Percentiles rank a stretch among this genome's conserved stretches.
phyloP scores from a whole-genome alignment of 2,113 vertebrate species.

The Bubalus kerabau region DNA sequence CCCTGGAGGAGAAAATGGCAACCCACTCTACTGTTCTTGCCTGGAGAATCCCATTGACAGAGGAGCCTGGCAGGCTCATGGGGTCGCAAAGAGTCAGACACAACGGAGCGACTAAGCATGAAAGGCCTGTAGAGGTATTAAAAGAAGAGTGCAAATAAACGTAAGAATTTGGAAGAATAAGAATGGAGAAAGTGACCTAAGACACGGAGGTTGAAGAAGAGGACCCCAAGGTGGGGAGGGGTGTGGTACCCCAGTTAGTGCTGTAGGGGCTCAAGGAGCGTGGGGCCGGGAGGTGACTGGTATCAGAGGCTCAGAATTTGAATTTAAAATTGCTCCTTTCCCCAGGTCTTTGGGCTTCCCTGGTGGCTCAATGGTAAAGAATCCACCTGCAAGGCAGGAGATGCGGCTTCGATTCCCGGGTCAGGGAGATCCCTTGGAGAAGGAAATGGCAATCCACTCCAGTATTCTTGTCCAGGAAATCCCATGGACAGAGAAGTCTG shows the following conservation, averaged over 20 bases:
- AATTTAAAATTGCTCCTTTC: neutral
- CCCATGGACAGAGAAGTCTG: neutral
- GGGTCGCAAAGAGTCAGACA: neutral
- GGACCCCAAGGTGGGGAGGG: neutral
- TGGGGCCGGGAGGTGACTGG: no score
- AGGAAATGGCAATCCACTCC: neutral
- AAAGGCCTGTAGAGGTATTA: neutral
- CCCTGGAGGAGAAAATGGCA: neutral
- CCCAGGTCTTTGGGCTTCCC: neutral
- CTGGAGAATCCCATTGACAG: neutral
- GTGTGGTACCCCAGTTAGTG: no score
- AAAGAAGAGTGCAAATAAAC: neutral
- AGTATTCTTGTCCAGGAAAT: neutral
- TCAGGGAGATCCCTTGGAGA: neutral
- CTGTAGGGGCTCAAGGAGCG: neutral
- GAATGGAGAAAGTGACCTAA: neutral
- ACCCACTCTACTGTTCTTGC: neutral
- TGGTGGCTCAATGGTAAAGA: neutral
- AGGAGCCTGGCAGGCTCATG: neutral
- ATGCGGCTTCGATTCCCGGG: fast-evolving
- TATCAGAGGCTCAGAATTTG: neutral
- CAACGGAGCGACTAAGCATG: neutral
- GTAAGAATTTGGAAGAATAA: neutral
- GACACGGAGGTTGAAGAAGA: neutral
- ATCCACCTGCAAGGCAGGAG: neutral